These are phyloP conservation scores for Sternotherus odoratus DNA, from an alignment of 2,797 vertebrate species.

Conservation along the genomic window DNA sequence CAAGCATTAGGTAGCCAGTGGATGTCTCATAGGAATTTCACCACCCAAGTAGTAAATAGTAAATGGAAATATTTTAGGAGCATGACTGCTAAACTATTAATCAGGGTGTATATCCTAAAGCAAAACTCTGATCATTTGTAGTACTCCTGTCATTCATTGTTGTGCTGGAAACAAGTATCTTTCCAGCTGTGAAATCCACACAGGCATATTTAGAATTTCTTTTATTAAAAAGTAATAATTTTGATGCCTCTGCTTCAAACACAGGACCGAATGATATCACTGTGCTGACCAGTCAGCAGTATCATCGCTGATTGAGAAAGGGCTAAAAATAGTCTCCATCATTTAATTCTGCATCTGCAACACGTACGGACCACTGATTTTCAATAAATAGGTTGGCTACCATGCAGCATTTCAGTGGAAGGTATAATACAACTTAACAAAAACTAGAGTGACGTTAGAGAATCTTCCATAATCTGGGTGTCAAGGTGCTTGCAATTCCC, in stretches of 20 bases:
- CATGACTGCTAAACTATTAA: not conserved
- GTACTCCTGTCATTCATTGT: accelerated
- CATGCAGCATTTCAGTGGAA: not conserved
- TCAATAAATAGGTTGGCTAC: not conserved
- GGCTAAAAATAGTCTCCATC: not conserved
- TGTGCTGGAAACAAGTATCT: not conserved
- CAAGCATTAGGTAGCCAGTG: not conserved
- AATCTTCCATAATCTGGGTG: not conserved
- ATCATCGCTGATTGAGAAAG: not conserved
- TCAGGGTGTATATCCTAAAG: not conserved
- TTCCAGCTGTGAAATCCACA: not conserved
- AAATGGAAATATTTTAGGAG: not conserved
- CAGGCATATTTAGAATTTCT: not conserved
- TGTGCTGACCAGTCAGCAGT: accelerated
- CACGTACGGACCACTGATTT: not conserved
- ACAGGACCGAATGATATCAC: accelerated
- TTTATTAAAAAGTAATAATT: not conserved
- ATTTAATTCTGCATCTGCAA: not conserved
- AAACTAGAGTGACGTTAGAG: not conserved
- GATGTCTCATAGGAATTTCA: not conserved
- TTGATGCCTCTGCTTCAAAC: not conserved
- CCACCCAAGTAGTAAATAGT: not conserved
- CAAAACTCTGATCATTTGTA: not conserved
- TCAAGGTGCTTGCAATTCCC: not conserved
- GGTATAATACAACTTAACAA: not conserved